These are phyloP conservation scores for Monodelphis domestica DNA, from an alignment of 2,797 vertebrate species.

Conservation along the genomic window DNA sequence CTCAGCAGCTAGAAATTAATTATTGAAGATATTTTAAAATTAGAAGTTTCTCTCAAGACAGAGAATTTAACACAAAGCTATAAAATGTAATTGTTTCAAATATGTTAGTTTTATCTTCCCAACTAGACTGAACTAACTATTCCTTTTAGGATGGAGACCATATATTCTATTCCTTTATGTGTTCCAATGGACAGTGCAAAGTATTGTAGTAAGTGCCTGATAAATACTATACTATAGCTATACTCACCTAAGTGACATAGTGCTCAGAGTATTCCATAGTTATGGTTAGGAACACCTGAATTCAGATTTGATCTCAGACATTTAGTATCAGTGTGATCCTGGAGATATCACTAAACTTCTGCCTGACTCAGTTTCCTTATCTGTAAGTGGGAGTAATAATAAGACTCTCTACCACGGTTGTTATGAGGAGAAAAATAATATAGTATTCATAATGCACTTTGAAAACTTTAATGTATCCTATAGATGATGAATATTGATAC, in stretches of 20 bases:
- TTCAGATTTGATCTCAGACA: neutral
- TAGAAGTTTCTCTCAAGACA: neutral
- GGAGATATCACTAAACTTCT: neutral
- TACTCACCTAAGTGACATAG: neutral
- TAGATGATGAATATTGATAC: neutral
- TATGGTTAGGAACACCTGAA: neutral
- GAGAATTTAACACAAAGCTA: neutral
- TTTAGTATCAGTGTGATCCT: neutral
- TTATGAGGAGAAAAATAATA: neutral
- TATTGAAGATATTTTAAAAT: neutral
- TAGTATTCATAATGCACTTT: neutral
- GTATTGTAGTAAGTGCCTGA: neutral
- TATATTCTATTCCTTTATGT: neutral
- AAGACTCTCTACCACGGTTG: neutral
- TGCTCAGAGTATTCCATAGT: neutral
- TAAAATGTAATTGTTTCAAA: neutral
- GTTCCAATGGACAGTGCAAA: neutral
- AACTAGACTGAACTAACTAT: too few species aligned
- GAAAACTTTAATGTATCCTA: neutral
- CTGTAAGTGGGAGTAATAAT: neutral
- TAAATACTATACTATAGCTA: neutral
- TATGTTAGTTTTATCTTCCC: neutral
- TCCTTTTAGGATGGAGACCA: neutral
- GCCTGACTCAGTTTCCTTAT: neutral
- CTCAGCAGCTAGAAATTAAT: neutral